Evolutionary conservation across 2,113 vertebrate species (phyloP), one percentile per base, ranked within the genome.

Genomic region (Pachypanchax playfairii): DNA sequence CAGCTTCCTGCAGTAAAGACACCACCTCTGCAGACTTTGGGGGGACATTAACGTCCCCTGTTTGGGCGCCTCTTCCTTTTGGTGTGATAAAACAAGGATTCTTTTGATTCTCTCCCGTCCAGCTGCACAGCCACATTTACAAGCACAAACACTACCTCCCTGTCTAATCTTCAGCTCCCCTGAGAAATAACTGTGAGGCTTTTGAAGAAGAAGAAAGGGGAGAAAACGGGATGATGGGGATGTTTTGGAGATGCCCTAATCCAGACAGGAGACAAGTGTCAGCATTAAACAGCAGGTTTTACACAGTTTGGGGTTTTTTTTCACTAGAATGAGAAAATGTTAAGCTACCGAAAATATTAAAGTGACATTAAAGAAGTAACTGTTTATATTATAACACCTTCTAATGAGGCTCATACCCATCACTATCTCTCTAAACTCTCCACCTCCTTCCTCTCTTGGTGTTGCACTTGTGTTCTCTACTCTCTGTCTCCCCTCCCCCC

Each of bases 61-160:
- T 87, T 87, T 87, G 80, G 80, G 74, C 59, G 72, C 71, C 71
- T 85, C 85, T 89, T 87, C 88, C 89, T 89, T 75, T 64, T 64
- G 77, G 70, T 74, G 69, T 74, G 70, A 79, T 66, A 44, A 76
- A 89, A 93, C 91, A 93, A 92, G 84, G 92, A 82, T 74, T 83
- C 73, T 88, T 91, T 93, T 93, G 81, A 93, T 85, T 13, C 29
- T 49, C 65, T 63, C 35, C 65, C 58, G 85, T 88, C 88, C 91
- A 93, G 92, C 91, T 93, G 91, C 91, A 90, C 85, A 10, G 74
- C 75, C 70, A 84, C 86, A 90, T 87, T 84, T 86, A 87, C 59
- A 26, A 64, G 72, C 67, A 61, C 70, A 84, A 75, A 92, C 90
- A 92, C 89, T 90, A 74, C 63, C 76, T 79, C 83, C 90, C 88